Conservation (phyloP, 2,797 vertebrate genomes). For the Scarus forsteni region DNA sequence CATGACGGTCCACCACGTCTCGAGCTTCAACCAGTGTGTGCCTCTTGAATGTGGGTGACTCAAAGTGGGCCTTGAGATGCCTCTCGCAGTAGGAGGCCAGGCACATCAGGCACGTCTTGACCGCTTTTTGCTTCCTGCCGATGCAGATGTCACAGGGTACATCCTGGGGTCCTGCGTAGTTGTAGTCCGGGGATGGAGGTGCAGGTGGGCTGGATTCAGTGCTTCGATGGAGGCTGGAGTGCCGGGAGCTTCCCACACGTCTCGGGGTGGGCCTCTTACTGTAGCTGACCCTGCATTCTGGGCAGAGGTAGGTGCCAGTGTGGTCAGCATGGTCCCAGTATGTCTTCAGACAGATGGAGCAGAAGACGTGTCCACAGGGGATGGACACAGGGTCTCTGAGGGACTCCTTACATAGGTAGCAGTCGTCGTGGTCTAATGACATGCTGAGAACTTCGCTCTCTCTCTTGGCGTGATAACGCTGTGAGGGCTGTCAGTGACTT, state of each 20-base stretch:
- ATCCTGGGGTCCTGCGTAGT: constrained; percentile 87
- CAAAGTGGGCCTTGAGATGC: constrained; percentile 96
- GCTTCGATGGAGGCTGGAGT: constrained; percentile 60
- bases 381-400: constrained; percentile 85
- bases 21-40: constrained; percentile 97
- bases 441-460: constrained; percentile 49
- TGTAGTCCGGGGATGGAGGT: constrained; percentile 86
- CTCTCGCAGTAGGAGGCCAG: constrained; percentile 96
- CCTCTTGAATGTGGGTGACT: constrained; percentile 93
- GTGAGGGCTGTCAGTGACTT: constrained; percentile 22
- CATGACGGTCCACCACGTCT: constrained; percentile 94
- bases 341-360: constrained; percentile 85
- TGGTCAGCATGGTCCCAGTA: constrained; percentile 88
- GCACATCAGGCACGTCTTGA: constrained; percentile 97
- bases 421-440: constrained; percentile 81
- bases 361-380: constrained; percentile 86
- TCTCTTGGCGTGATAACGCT: constrained; percentile 6
- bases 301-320: constrained; percentile 81
- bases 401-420: constrained; percentile 86
- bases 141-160: constrained; percentile 97
- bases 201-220: constrained; percentile 78
- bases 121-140: constrained; percentile 93
- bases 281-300: constrained; percentile 83
- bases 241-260: constrained; percentile 69
- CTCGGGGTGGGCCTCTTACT: constrained; percentile 85